phyloP scores from a whole-genome alignment of 2,888 invertebrate species.

The Girardia tigrina region DNA sequence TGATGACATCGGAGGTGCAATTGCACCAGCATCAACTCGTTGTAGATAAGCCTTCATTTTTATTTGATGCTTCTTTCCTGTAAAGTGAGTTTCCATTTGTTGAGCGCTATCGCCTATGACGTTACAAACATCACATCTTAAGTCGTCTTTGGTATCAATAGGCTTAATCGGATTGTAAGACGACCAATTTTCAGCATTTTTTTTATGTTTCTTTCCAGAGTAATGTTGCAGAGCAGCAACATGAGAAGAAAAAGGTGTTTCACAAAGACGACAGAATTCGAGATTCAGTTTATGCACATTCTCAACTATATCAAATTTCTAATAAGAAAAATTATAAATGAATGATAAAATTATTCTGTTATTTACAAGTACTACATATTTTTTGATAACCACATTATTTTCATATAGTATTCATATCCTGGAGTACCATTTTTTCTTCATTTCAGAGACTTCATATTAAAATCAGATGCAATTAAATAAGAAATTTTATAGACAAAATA shows the following conservation, averaged over 20 bases:
- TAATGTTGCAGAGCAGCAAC: not conserved
- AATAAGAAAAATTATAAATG: not conserved
- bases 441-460: no score
- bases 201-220: conserved; percentile 6
- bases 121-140: conserved; percentile 1
- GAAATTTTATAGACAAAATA: no score
- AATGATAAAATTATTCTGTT: not conserved
- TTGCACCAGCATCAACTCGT: not conserved
- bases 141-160: not conserved
- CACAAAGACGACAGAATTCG: not conserved
- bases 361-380: conserved; percentile 23
- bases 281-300: not conserved
- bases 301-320: not conserved
- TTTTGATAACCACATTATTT: no score
- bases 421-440: no score
- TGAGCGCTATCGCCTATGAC: not conserved
- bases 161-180: not conserved
- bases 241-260: not conserved
- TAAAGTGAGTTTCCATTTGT: not conserved
- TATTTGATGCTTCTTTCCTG: not conserved
- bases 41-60: not conserved
- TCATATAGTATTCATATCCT: no score
- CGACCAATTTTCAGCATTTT: not conserved
- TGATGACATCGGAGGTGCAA: not conserved
- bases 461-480: no score